Conservation (phyloP, 2,113 vertebrate species). For the Nestor notabilis region DNA sequence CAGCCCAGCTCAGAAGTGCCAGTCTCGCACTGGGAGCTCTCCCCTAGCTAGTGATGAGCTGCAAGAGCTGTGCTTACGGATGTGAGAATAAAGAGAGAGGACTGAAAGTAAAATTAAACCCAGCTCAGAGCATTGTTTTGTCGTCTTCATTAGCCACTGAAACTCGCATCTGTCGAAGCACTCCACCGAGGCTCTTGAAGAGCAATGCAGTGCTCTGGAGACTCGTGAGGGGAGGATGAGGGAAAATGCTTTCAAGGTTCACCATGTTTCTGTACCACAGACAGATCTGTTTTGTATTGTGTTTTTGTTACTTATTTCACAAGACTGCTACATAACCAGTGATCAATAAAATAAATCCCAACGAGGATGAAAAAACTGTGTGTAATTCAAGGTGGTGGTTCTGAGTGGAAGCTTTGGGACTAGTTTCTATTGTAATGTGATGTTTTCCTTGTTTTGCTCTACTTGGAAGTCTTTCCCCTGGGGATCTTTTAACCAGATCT, state of each 20-base stretch:
- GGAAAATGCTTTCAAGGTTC: conserved; percentile 59
- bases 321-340: conserved; percentile 54
- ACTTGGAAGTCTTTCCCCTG: conserved; percentile 39
- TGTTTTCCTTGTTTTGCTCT: conserved; percentile 67
- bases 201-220: conserved; percentile 64
- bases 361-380: conserved; percentile 20
- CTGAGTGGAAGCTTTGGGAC: conserved; percentile 54
- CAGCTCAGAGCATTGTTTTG: conserved; percentile 55
- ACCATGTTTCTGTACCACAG: conserved; percentile 61
- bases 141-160: conserved; percentile 63
- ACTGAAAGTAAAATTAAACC: conserved; percentile 53
- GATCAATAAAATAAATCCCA: conserved; percentile 72
- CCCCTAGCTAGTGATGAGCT: conserved; percentile 68
- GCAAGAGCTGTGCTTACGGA: conserved; percentile 75
- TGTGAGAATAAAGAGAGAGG: conserved; percentile 66
- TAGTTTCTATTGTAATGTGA: conserved; percentile 75
- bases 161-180: conserved; percentile 21
- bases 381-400: conserved; percentile 17
- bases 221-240: conserved; percentile 48
- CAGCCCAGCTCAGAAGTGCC: conserved; percentile 70
- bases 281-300: conserved; percentile 67
- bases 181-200: conserved; percentile 63
- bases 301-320: conserved; percentile 70
- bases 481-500: background rate
- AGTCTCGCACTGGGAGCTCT: conserved; percentile 64